Evolutionary conservation across 2,797 vertebrate species (phyloP), one percentile per base, ranked within the genome.

Genomic region (Gymnothorax javanicus): DNA sequence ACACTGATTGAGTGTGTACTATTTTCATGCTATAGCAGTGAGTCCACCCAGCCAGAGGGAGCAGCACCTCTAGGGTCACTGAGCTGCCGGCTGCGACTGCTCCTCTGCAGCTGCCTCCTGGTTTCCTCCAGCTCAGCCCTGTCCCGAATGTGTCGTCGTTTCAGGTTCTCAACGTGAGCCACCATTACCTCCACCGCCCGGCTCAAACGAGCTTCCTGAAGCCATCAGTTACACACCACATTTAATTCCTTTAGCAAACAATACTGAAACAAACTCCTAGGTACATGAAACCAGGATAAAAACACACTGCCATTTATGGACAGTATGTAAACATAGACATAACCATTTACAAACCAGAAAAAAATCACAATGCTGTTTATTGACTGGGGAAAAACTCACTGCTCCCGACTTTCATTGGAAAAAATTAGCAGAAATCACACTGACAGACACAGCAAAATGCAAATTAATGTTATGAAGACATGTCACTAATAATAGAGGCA

Each of bases 141-240:
- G 64, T 96, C 95, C 84, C 91, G 93, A 88, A 93, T 79, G 4
- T 96, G 95, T 11, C 93, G 93, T 73, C 93, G 91, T 92, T 93
- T 96, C 91, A 98, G 91, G 86, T 96, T 97, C 92, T 97, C 97
- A 92, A 97, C 96, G 0, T 97, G 97, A 89, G 96, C 94, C 50
- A 97, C 94, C 97, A 97, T 97, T 90, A 98, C 95, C 90, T 97
- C 96, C 0, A 97, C 95, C 0, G 96, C 96, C 3, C 93, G 93
- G 88, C 95, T 97, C 92, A 97, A 93, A 71, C 96, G 94, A 0
- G 96, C 97, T 93, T 98, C 97, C 97, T 98, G 79, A n/a, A 54
- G 8, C 17, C 12, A n/a, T 5, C 62, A 67, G 25, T 73, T 73
- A 73, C 25, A 73, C 69, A 11, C 12, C 25, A 73, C 6, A 73